Percentiles rank a stretch among this genome's conserved stretches.
phyloP scores from a whole-genome alignment of 1,140 invertebrate species.

The Lepidurus couesii region DNA sequence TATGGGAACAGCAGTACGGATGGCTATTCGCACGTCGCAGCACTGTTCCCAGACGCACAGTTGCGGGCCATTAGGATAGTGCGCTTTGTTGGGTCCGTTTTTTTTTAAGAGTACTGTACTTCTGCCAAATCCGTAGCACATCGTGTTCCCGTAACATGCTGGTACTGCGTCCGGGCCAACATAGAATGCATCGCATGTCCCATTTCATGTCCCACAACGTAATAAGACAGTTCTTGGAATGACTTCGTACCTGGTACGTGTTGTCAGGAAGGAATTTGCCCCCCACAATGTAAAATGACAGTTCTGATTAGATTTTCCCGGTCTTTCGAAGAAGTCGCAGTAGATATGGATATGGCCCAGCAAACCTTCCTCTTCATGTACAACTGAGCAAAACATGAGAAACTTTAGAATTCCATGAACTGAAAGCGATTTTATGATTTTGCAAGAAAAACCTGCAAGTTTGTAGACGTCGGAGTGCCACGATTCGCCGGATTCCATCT shows the following conservation, averaged over 20 bases:
- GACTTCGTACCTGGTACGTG: constrained; percentile 61
- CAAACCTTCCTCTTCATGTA: constrained; percentile 66
- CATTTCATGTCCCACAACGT: constrained; percentile 71
- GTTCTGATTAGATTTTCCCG: constrained; percentile 88
- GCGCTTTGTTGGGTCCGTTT: no score
- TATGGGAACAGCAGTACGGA: no score
- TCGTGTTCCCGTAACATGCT: constrained; percentile 94
- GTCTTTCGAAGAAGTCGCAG: constrained; percentile 90
- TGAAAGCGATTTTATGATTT: background rate
- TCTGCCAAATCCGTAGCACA: constrained; percentile 97
- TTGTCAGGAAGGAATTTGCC: constrained; percentile 73
- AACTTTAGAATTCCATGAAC: background rate
- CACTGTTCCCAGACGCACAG: no score
- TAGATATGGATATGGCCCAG: constrained; percentile 96
- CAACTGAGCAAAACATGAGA: constrained; percentile 46
- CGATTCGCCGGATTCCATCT: constrained; percentile 67
- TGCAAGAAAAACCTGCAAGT: constrained; percentile 53
- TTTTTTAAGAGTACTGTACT: no score
- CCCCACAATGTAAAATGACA: constrained; percentile 96
- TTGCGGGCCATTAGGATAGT: no score
- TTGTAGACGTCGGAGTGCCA: constrained; percentile 87
- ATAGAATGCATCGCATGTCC: constrained; percentile 99
- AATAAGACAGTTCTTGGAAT: background rate
- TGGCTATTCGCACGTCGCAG: no score
- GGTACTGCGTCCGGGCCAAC: constrained; percentile 85